phyloP scores from a whole-genome alignment of 2,113 vertebrate species.

The Labeo rohita region DNA sequence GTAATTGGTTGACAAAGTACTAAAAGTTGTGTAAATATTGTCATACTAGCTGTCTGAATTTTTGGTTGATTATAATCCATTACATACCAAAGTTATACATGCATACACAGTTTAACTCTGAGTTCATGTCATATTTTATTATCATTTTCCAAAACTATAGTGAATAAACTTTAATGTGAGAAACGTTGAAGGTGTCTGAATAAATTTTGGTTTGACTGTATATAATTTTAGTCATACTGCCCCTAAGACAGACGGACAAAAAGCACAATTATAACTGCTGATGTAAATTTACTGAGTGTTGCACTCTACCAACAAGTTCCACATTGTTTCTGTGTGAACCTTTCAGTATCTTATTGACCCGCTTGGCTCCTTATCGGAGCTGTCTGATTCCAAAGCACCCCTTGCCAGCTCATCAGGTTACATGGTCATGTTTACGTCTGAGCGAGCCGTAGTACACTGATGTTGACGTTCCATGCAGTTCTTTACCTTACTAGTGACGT shows the following conservation, averaged over 20 bases:
- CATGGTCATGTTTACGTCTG: neutral
- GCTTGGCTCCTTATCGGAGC: conserved; percentile 24
- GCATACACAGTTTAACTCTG: too few species aligned
- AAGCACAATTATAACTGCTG: neutral
- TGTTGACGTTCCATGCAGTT: conserved; percentile 21
- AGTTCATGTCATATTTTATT: too few species aligned
- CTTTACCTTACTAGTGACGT: conserved; percentile 26
- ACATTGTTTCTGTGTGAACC: neutral
- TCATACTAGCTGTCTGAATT: too few species aligned
- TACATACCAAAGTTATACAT: too few species aligned
- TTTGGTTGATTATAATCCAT: too few species aligned
- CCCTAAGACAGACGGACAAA: neutral
- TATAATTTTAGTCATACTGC: too few species aligned
- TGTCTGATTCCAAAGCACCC: conserved; percentile 14
- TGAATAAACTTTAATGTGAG: too few species aligned
- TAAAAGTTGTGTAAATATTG: too few species aligned
- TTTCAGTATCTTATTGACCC: neutral
- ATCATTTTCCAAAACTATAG: too few species aligned
- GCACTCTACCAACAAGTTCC: neutral
- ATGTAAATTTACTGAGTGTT: neutral
- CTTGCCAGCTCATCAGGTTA: neutral
- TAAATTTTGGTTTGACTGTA: too few species aligned
- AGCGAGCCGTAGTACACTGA: neutral
- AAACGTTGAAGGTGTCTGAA: too few species aligned
- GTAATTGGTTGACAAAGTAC: too few species aligned